A percentile compares a stretch with the other conserved stretches of the same genome.
Conservation (phyloP, 2,797 vertebrate genomes). For the Sebastes kiyomatsui region DNA sequence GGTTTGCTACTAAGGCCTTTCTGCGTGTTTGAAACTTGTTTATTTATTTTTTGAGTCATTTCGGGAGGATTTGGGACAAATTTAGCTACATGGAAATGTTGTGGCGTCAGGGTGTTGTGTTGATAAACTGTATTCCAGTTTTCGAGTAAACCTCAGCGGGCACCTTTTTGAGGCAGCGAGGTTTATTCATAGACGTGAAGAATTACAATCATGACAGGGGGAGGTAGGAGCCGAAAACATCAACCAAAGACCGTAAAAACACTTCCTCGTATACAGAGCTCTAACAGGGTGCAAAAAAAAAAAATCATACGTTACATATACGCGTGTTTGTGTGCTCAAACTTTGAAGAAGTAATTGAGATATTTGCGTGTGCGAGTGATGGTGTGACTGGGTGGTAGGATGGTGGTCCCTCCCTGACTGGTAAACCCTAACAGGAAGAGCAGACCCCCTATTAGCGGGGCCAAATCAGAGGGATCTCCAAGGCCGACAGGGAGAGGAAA, state of each 20-base stretch:
- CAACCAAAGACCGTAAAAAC: slow-evolving; percentile 39
- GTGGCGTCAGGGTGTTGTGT: slow-evolving; percentile 63
- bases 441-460: slow-evolving; percentile 75
- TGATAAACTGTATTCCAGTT: slow-evolving; percentile 77
- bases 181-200: slow-evolving; percentile 77
- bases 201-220: slow-evolving; percentile 62
- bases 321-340: slow-evolving; percentile 31
- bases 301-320: slow-evolving; percentile 27
- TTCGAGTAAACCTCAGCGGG: slow-evolving; percentile 73
- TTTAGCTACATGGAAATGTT: slow-evolving; percentile 61
- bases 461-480: slow-evolving; percentile 80
- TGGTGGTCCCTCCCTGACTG: slow-evolving; percentile 74
- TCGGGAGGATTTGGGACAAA: slow-evolving; percentile 44
- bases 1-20: slow-evolving; percentile 3
- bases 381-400: slow-evolving; percentile 72
- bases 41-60: slow-evolving; percentile 68
- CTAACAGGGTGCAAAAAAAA: slow-evolving; percentile 8
- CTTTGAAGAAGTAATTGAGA: slow-evolving; percentile 74
- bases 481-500: slow-evolving; percentile 51
- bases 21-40: slow-evolving; percentile 53
- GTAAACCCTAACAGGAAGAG: slow-evolving; percentile 79
- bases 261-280: slow-evolving; percentile 35
- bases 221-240: slow-evolving; percentile 60
- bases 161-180: slow-evolving; percentile 56
- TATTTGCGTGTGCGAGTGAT: slow-evolving; percentile 66